Percentiles rank a stretch among this genome's conserved stretches.
Conservation (phyloP, 1,140 invertebrate species). For the Homarus americanus region DNA sequence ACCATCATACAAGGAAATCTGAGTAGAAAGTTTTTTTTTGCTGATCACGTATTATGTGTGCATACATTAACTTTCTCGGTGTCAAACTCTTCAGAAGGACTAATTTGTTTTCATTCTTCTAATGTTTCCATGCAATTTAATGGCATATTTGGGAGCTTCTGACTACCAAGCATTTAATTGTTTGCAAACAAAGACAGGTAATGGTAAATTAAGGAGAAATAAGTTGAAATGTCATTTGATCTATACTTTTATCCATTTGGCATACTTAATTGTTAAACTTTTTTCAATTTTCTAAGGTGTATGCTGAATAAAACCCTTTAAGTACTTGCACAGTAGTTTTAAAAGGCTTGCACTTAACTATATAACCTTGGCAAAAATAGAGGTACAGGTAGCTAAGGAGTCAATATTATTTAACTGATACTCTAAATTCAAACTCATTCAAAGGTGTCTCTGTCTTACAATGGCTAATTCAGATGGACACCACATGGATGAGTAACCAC, state of each 20-base stretch:
- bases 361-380: too few relatives aligned
- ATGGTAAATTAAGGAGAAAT: constrained; percentile 25
- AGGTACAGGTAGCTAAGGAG: too few relatives aligned
- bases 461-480: too few relatives aligned
- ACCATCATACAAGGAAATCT: constrained; percentile 31
- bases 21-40: background rate
- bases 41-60: background rate
- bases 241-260: background rate
- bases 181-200: constrained; percentile 28
- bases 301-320: constrained; percentile 37
- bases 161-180: constrained; percentile 1
- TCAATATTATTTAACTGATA: too few relatives aligned
- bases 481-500: too few relatives aligned
- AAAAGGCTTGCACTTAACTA: background rate
- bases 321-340: background rate
- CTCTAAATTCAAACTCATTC: too few relatives aligned
- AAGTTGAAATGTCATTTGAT: constrained; percentile 4
- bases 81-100: background rate
- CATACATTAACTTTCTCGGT: constrained; percentile 1
- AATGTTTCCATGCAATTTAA: background rate
- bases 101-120: background rate
- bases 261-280: constrained; percentile 36
- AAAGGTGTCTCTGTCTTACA: too few relatives aligned
- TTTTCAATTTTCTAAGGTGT: constrained; percentile 45
- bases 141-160: background rate